Conservation (phyloP, 2,888 invertebrate genomes). For the Halictus ligatus region DNA sequence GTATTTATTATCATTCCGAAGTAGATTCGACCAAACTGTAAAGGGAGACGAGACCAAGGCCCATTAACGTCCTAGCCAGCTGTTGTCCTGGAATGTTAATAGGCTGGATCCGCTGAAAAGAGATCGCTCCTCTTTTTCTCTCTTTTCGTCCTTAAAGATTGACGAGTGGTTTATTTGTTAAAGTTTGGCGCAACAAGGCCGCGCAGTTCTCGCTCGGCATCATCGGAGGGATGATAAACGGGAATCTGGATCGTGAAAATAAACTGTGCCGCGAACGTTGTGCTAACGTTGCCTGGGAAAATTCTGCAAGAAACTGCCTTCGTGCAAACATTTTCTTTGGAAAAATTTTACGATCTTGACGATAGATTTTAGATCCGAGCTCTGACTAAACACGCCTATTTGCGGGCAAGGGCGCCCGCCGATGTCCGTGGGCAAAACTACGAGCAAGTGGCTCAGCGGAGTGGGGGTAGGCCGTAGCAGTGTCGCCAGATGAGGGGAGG, state of each 20-base stretch:
- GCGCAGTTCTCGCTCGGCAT: not conserved
- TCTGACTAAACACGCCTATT: too few relatives aligned
- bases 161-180: conserved; percentile 63
- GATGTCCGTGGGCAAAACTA: too few relatives aligned
- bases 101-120: conserved; percentile 49
- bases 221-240: conserved; percentile 37
- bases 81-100: conserved; percentile 66
- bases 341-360: not conserved
- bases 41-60: conserved; percentile 29
- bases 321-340: not conserved
- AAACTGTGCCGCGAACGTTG: conserved; percentile 37
- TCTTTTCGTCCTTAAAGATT: conserved; percentile 25
- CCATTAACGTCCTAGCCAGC: conserved; percentile 56
- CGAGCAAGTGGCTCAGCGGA: too few relatives aligned
- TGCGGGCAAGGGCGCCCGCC: too few relatives aligned
- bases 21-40: conserved; percentile 28
- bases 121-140: conserved; percentile 1
- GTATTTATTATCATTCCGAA: conserved; percentile 38
- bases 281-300: conserved; percentile 17
- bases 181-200: not conserved
- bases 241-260: conserved; percentile 43
- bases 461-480: too few relatives aligned
- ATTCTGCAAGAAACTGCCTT: not conserved
- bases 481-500: too few relatives aligned
- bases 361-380: too few relatives aligned